phyloP scores from a whole-genome alignment of 2,113 vertebrate species.

The Anolis sagrei region DNA sequence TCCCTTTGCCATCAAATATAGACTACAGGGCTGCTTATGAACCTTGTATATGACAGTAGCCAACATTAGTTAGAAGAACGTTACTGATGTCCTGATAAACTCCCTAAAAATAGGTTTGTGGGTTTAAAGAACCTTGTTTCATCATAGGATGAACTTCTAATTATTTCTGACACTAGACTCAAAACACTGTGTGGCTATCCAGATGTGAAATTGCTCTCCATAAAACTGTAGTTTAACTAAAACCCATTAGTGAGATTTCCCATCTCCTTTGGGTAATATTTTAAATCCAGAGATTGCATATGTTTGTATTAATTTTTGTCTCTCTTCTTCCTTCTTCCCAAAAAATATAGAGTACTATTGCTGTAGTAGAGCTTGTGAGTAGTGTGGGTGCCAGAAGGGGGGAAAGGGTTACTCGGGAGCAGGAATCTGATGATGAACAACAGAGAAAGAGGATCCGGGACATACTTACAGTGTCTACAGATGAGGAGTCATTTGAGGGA shows the following conservation, averaged over 20 bases:
- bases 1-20: background rate
- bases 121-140: constrained; percentile 34
- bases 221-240: constrained; percentile 70
- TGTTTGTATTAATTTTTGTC: constrained; percentile 44
- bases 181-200: constrained; percentile 56
- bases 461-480: too few species aligned
- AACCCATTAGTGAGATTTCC: constrained; percentile 68
- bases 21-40: background rate
- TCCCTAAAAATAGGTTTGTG: constrained; percentile 37
- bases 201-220: constrained; percentile 76
- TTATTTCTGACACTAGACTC: constrained; percentile 51
- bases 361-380: too few species aligned
- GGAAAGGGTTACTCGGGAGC: too few species aligned
- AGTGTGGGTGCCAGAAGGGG: too few species aligned
- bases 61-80: constrained; percentile 44
- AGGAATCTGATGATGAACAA: too few species aligned
- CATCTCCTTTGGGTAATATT: constrained; percentile 55
- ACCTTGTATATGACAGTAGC: constrained; percentile 50
- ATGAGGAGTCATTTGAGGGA: too few species aligned
- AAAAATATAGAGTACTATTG: too few species aligned
- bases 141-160: constrained; percentile 13
- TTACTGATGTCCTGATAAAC: background rate
- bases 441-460: too few species aligned
- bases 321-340: constrained; percentile 4
- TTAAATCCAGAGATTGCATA: constrained; percentile 67